Evolutionary conservation across 2,113 vertebrate genomes (phyloP).

Genomic region (Peucedramus taeniatus): DNA sequence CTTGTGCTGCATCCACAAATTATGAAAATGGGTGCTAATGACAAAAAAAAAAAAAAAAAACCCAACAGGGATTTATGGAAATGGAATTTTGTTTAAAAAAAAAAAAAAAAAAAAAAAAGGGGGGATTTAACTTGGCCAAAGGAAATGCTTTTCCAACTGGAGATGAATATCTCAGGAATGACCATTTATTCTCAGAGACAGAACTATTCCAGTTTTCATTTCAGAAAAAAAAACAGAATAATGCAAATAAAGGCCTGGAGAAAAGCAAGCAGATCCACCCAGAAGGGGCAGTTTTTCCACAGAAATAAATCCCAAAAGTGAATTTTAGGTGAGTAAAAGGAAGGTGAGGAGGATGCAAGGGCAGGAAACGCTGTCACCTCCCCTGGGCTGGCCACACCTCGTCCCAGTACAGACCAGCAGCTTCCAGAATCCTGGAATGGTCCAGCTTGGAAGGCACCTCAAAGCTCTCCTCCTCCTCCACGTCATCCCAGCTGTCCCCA

Average conservation of each 20-base stretch:
- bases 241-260: background rate
- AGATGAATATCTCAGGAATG: constrained; percentile 28
- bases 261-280: background rate
- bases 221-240: background rate
- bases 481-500: background rate
- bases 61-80: constrained; percentile 23
- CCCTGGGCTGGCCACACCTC: background rate
- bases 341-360: background rate
- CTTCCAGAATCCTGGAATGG: background rate
- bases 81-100: constrained; percentile 50
- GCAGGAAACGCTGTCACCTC: background rate
- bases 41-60: background rate
- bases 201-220: background rate
- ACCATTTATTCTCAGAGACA: background rate
- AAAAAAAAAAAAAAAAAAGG: constrained; percentile 21
- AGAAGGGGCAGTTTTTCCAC: background rate
- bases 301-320: background rate
- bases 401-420: background rate
- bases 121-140: constrained; percentile 10
- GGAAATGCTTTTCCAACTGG: constrained; percentile 29
- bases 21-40: constrained; percentile 28
- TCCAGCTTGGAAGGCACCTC: background rate
- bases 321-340: background rate
- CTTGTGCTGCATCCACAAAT: background rate
- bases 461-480: background rate